phyloP scores from a whole-genome alignment of 2,113 vertebrate genomes.

The Dipodomys merriami region DNA sequence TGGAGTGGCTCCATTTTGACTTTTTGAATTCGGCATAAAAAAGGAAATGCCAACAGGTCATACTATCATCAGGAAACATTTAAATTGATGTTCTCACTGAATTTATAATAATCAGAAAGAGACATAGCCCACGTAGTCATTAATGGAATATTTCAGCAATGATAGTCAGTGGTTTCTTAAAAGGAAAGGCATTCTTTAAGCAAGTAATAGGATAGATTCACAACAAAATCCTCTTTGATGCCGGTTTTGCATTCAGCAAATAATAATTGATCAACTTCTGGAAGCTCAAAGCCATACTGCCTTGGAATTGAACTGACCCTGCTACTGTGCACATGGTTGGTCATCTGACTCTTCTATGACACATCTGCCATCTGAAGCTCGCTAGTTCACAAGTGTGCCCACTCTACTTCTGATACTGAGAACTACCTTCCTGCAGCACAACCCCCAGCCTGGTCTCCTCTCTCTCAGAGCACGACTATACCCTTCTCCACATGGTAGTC shows the following conservation, averaged over 20 bases:
- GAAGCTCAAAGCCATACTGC: constrained; percentile 16
- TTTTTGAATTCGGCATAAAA: constrained; percentile 37
- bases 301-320: not conserved
- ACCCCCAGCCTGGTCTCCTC: not conserved
- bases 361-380: not conserved
- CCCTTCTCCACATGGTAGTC: too few species aligned
- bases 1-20: not conserved
- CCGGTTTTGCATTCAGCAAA: not conserved
- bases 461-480: not conserved
- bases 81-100: not conserved
- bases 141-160: constrained; percentile 56
- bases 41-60: not conserved
- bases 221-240: constrained; percentile 8
- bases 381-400: not conserved
- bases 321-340: not conserved
- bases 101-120: not conserved
- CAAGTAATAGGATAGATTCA: not conserved
- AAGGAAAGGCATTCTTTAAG: constrained; percentile 18
- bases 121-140: not conserved
- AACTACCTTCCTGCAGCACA: not conserved
- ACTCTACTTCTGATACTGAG: not conserved
- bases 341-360: not conserved
- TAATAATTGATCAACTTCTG: constrained; percentile 11
- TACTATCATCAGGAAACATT: not conserved
- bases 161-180: not conserved